Evolutionary conservation across 1,140 invertebrate genomes (phyloP), one percentile per base, ranked within the genome.

Genomic region (Ruditapes philippinarum): DNA sequence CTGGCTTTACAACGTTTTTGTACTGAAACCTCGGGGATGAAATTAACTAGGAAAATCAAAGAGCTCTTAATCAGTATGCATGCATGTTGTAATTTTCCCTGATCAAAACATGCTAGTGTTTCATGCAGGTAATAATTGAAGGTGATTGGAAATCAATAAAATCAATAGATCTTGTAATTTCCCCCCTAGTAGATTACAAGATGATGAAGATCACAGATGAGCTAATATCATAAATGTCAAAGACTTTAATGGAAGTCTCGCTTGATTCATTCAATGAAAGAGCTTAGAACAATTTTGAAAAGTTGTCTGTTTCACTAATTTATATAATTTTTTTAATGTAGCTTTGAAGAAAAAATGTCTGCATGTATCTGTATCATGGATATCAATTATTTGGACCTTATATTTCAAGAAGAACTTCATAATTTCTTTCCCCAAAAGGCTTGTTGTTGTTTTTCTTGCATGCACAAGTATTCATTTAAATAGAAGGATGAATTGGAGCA

Each of bases 121-220:
- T 7, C 42, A 45, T 45, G 42, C 42, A 14, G 60, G 31, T 65
- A 65, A 57, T 33, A 65, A 33, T 36, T 25, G 14, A 0, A 38
- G 65, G 14, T 70, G 65, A 70, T 70, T 17, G 11, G 60, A 33
- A 38, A 70, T 70, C 65, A 38, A 70, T 70, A 70, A n/a, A 9
- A 70, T 70, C 65, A 28, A 38, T 70, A 70, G 14, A 25, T 70
- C 57, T 28, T 38, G 33, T 70, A 70, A n/a, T 12, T 70, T 1
- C 38, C 4, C 65, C 28, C 11, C 31, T 11, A 70, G 65, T 22
- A 38, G 65, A 70, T 38, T 70, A 70, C 2, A 70, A 70, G 65
- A 70, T 70, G n/a, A 14, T 70, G 4, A 70, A 38, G 42, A 45
- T 14, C 28, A 12, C 25, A 65, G n/a, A n/a, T 2, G 5, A 33